Evolutionary conservation across 2,113 vertebrate species (phyloP), one percentile per base, ranked within the genome.

Genomic region (Anthoscopus minutus): DNA sequence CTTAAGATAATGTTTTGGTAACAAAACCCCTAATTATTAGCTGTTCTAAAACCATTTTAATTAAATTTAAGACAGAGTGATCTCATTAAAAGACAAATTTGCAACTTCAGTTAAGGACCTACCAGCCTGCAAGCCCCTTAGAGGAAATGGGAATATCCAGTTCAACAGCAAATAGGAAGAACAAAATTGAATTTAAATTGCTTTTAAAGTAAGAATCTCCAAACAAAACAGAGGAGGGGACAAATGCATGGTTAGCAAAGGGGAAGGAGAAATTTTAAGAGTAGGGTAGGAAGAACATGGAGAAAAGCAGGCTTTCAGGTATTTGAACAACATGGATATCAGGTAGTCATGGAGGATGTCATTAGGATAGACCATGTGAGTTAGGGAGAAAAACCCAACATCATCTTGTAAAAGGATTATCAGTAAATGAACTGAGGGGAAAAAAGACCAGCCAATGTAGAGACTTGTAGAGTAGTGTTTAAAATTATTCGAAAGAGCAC

Each of bases 351-450:
- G 50, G 31, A 37, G n/a, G 4, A 4, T 58, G 38, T 72, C 38
- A 31, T 28, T 80, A 54, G 44, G 18, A 22, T 54, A 80, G 72
- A 37, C 5, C 9, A 9, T 9, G 7, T 35, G 33, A 83, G 11
- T 40, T 74, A 62, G 35, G 54, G n/a, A 57, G 33, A 14, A 38
- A 86, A 81, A 73, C 16, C 25, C 42, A 53, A 45, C 22, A n/a
- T 56, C 0, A 4, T 2, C 30, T 69, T 84, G 13, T 45, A 24
- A 33, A 61, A 56, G 13, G 66, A 1, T 31, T n/a, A 38, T n/a
- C 18, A 23, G 27, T 64, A 25, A 58, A 57, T 76, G 44, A 47
- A 31, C 0, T 0, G 2, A n/a, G 56, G 10, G 15, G 1, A n/a
- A 64, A 74, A 74, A 73, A 16, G 50, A 56, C 2, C 22, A 62